phyloP scores from a whole-genome alignment of 2,888 invertebrate species.

The Rhamnusium bicolor region DNA sequence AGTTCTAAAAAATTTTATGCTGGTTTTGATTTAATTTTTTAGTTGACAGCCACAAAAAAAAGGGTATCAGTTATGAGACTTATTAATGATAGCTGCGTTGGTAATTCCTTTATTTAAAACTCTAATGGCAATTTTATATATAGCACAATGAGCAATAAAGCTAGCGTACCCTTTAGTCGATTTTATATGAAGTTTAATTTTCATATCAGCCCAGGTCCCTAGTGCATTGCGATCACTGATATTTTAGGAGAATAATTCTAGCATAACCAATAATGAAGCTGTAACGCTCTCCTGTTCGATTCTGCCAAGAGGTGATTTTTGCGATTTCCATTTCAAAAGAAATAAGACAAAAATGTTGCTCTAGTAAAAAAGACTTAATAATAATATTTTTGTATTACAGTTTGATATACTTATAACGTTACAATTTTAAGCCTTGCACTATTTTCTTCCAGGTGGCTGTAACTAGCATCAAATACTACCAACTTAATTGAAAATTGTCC shows the following conservation, averaged over 20 bases:
- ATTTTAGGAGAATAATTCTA: background rate
- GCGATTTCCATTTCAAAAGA: background rate
- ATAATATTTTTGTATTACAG: background rate
- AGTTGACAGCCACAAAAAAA: too few relatives aligned
- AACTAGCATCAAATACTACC: too few relatives aligned
- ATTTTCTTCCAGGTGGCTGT: too few relatives aligned
- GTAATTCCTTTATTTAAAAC: background rate
- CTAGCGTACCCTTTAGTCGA: background rate
- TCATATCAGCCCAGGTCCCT: background rate
- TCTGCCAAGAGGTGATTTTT: background rate
- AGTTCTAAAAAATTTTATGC: too few relatives aligned
- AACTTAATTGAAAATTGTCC: too few relatives aligned
- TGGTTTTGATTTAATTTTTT: too few relatives aligned
- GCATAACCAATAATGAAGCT: background rate
- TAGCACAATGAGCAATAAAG: background rate
- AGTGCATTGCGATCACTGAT: background rate
- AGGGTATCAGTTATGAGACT: too few relatives aligned
- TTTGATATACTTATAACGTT: too few relatives aligned
- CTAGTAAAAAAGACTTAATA: background rate
- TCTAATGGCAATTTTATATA: background rate
- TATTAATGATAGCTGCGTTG: too few relatives aligned
- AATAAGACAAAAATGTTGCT: background rate
- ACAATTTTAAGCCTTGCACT: too few relatives aligned
- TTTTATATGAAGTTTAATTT: background rate
- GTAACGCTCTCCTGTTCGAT: background rate